Evolutionary conservation across 2,888 invertebrate genomes (phyloP), one percentile per base, ranked within the genome.

Genomic region (Muschampia plurimacula): DNA sequence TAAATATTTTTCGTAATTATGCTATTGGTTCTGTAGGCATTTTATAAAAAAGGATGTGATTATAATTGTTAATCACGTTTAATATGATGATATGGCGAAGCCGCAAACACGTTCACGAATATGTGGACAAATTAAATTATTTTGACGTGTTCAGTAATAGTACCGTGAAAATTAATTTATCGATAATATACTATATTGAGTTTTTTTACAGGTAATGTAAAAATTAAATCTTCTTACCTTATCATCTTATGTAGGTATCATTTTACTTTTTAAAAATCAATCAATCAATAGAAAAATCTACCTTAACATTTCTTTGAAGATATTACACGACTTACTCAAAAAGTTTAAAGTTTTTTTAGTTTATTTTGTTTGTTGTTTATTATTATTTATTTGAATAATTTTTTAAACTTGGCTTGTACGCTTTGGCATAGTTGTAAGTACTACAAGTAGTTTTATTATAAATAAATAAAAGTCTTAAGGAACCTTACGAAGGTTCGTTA

Each of bases 341-440:
- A 55, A 55, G 55, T 57, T 67, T 39, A 39, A 39, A 39, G 55
- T 9, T 52, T 64, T 66, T 52, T 10, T 15, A 28, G 22, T 55
- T 13, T 22, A 49, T 13, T 22, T 22, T 22, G 22, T 22, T 22
- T 22, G 22, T 22, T 22, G 22, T 22, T 22, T 22, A 22, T 22
- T 67, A 67, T 60, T 32, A 60, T 59, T 32, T 46, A 22, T 22
- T 22, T 22, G 22, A 22, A 22, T 22, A 22, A 22, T 22, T 22
- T 22, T 22, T 22, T 22, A 22, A 22, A 22, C 22, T 22, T 22
- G 22, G 22, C 22, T 22, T 22, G 22, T 22, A 22, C 22, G 22
- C 22, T 22, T 22, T 22, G 22, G 22, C 22, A 22, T 22, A 22
- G 22, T 22, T 22, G 22, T 22, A 22, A 22, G 22, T 22, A 22